Conservation (phyloP, 92 coral and sea anemone species). For the Porites evermanni region DNA sequence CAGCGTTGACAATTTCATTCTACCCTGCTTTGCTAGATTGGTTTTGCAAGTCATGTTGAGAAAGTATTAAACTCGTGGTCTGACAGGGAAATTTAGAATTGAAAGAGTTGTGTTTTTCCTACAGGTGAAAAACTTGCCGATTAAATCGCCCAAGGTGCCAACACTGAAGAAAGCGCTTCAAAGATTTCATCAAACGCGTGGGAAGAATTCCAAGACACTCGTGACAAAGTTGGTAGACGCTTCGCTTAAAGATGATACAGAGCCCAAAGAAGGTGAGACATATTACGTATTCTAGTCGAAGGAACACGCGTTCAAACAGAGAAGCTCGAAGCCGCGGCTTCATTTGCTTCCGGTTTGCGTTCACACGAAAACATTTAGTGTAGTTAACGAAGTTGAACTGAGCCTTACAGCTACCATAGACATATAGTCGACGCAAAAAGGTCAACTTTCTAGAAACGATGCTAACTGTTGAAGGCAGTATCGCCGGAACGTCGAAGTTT, state of each 20-base stretch:
- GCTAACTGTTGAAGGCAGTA: too few species aligned
- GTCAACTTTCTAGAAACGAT: too few species aligned
- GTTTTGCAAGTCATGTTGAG: neutral
- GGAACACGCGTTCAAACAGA: too few species aligned
- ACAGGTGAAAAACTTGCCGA: constrained; percentile 87
- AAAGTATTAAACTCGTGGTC: neutral
- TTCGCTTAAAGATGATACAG: constrained; percentile 4
- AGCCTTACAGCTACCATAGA: too few species aligned
- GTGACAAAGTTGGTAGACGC: constrained; percentile 32
- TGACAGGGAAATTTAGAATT: too few species aligned
- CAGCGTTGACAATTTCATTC: neutral
- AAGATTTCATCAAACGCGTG: constrained; percentile 83
- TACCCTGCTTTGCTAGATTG: neutral
- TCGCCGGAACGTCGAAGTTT: too few species aligned
- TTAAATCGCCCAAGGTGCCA: constrained; percentile 93
- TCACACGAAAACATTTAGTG: too few species aligned
- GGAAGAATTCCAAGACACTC: constrained; percentile 53
- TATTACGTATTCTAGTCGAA: too few species aligned
- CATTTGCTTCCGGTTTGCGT: too few species aligned
- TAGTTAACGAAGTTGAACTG: too few species aligned
- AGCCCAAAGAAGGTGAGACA: constrained; percentile 8
- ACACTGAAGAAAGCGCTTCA: constrained; percentile 83
- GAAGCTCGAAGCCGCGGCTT: too few species aligned
- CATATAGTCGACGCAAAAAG: too few species aligned
- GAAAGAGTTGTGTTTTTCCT: constrained; percentile 1